Conservation (phyloP, 2,888 invertebrate species). For the Drosophila limbata region DNA sequence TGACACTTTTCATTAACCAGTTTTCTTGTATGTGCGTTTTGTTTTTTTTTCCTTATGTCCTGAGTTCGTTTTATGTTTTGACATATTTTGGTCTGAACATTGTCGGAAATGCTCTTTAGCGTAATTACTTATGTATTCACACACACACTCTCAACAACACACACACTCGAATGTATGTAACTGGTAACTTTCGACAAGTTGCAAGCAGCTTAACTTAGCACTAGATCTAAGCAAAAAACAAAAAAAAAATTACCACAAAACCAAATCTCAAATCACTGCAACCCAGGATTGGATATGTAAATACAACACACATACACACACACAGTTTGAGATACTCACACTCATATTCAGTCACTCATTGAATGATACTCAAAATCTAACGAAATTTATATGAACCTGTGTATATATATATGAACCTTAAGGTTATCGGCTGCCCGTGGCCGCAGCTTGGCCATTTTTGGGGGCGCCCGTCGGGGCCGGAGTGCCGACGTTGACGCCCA, state of each 20-base stretch:
- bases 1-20: conserved; percentile 63
- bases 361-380: conserved; percentile 48
- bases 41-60: conserved; percentile 60
- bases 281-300: conserved; percentile 57
- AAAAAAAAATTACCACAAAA: conserved; percentile 29
- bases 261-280: conserved; percentile 50
- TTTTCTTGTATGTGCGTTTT: conserved; percentile 77
- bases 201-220: conserved; percentile 72
- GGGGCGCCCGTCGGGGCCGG: conserved; percentile 86
- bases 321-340: conserved; percentile 15
- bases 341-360: conserved; percentile 30
- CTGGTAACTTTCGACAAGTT: conserved; percentile 69
- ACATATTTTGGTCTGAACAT: conserved; percentile 75
- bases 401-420: conserved; percentile 61
- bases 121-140: conserved; percentile 71
- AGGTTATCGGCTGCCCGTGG: conserved; percentile 92
- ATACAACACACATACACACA: conserved; percentile 41
- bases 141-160: conserved; percentile 38
- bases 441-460: conserved; percentile 92
- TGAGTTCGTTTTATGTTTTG: conserved; percentile 61
- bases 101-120: conserved; percentile 77
- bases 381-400: conserved; percentile 57
- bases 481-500: conserved; percentile 86
- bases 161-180: conserved; percentile 56
- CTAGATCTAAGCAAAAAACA: conserved; percentile 64